Evolutionary conservation across 2,888 invertebrate species (phyloP), one percentile per base, ranked within the genome.

Genomic region (Amiota communis): DNA sequence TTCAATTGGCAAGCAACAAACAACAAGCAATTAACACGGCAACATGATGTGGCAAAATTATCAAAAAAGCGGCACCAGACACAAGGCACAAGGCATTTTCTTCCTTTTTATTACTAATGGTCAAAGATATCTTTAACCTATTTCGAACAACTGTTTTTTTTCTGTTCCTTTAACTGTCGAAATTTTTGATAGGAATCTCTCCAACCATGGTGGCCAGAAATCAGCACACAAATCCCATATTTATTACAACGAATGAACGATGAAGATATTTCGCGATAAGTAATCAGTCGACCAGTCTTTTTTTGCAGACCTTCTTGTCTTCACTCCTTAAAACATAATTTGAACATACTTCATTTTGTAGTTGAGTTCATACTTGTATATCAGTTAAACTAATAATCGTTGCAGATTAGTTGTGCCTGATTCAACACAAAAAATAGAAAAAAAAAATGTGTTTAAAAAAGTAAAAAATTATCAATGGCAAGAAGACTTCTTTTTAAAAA

Each of bases 11-110:
- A 78, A 68, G 17, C 65, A 65, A 10, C n/a, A n/a, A 59, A 73
- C 75, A 77, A 78, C 80, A 81, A 77, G 79, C 76, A 83, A 83
- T 84, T 83, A 81, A 67, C 80, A 83, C 84, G 83, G 80, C 71
- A 61, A 61, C 71, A 83, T 83, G 83, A 83, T 72, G 13, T 57
- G 64, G 80, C 83, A 76, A 70, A 65, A 77, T 75, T 49, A 46
- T 10, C 23, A 63, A 59, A 15, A 12, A 36, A 36, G 2, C 36
- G 36, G 36, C 36, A 36, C 36, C 36, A 36, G 36, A 36, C 36
- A 36, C 6, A 36, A 36, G 36, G 36, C 36, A 36, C 36, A 36
- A 36, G 36, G 36, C 36, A 36, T 23, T 23, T 23, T n/a, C n/a
- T n/a, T n/a, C n/a, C 23, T 23, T 36, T 36, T 36, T 36, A 36